Conservation (phyloP, 35 echinoderm and acorn worm species). For the Patiria miniata region DNA sequence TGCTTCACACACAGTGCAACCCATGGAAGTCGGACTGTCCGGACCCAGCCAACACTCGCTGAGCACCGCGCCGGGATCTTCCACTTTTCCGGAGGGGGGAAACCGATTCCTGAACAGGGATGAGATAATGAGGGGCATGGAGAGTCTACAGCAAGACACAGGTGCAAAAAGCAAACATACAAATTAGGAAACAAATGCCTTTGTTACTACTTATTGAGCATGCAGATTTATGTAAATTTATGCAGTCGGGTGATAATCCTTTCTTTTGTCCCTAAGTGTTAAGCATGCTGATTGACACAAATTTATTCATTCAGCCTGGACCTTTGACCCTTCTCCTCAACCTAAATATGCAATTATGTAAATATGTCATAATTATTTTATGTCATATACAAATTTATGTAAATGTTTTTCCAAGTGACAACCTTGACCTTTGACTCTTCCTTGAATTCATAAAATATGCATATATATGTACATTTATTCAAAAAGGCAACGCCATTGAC, state of each 20-base stretch:
- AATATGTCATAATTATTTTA: too few species aligned
- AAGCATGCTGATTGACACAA: too few species aligned
- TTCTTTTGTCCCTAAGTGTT: too few species aligned
- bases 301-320: too few species aligned
- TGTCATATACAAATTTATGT: too few species aligned
- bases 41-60: background rate
- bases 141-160: constrained; percentile 45
- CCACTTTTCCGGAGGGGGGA: constrained; percentile 1
- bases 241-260: too few species aligned
- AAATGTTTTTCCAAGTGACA: background rate
- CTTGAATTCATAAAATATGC: background rate
- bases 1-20: background rate
- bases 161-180: constrained; percentile 19
- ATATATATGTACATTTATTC: background rate
- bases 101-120: background rate
- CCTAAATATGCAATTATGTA: too few species aligned
- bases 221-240: too few species aligned
- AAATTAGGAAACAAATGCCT: background rate
- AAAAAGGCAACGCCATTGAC: background rate
- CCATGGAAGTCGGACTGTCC: background rate
- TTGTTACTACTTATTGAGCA: too few species aligned
- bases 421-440: too few species aligned
- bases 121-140: constrained; percentile 51
- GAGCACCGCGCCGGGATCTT: background rate
- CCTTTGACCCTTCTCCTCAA: too few species aligned